Percentiles rank a stretch among this genome's conserved stretches.
Conservation (phyloP, 2,888 invertebrate genomes). For the Aphodius granarius region DNA sequence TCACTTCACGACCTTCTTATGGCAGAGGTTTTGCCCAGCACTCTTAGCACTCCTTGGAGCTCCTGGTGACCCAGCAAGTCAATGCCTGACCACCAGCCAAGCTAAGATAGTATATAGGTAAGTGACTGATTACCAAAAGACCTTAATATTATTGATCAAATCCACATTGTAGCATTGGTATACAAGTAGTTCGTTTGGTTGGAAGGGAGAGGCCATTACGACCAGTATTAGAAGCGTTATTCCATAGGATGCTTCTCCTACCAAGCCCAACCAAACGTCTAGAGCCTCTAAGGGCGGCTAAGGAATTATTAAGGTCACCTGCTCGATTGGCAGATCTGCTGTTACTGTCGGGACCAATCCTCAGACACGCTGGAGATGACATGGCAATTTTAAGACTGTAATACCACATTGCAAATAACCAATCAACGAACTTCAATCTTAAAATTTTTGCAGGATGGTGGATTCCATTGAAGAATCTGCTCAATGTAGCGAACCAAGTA, state of each 20-base stretch:
- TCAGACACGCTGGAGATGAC: conserved; percentile 70
- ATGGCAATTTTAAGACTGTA: conserved; percentile 83
- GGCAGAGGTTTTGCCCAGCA: conserved; percentile 93
- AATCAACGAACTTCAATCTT: neutral
- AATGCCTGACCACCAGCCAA: conserved; percentile 79
- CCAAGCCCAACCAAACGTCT: conserved; percentile 83
- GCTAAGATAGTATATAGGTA: conserved; percentile 89
- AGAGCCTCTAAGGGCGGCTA: conserved; percentile 81
- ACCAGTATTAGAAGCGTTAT: conserved; percentile 89
- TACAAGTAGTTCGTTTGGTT: conserved; percentile 84
- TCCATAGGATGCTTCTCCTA: conserved; percentile 89
- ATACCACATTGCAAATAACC: conserved; percentile 44
- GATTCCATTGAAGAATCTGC: conserved; percentile 93
- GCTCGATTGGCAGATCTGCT: conserved; percentile 74
- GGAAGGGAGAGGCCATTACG: conserved; percentile 85
- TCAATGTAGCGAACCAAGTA: conserved; percentile 74
- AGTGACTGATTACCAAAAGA: conserved; percentile 15
- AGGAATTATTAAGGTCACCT: conserved; percentile 79
- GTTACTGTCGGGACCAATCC: conserved; percentile 62
- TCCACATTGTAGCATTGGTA: conserved; percentile 71
- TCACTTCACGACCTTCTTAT: conserved; percentile 84
- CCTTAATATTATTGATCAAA: neutral
- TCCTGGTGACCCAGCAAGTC: conserved; percentile 77
- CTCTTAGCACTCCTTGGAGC: conserved; percentile 86
- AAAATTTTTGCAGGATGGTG: conserved; percentile 68